Evolutionary conservation across 2,797 vertebrate species (phyloP).

Genomic region (Chrosomus eos): DNA sequence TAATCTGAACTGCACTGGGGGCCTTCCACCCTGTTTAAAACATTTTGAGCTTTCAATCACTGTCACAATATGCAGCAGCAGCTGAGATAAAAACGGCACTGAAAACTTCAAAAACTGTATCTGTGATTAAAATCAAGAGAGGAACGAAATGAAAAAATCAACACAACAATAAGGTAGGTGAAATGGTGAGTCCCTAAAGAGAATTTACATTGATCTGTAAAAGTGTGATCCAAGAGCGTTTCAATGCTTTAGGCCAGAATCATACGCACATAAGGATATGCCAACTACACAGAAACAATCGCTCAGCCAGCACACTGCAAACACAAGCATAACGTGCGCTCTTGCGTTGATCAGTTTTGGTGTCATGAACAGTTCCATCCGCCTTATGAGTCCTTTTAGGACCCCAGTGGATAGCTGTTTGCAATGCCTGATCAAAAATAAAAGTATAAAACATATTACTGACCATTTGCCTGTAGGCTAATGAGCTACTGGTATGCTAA

Average conservation of each 20-base stretch:
- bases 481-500: not conserved
- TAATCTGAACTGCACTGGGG: constrained; percentile 54
- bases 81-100: constrained; percentile 48
- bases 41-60: constrained; percentile 58
- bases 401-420: not conserved
- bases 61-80: constrained; percentile 37
- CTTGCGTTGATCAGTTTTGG: not conserved
- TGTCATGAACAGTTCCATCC: not conserved
- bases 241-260: not conserved
- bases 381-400: not conserved
- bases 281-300: not conserved
- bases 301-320: not conserved
- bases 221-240: not conserved
- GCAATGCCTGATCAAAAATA: not conserved
- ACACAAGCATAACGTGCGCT: not conserved
- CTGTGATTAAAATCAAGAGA: constrained; percentile 53
- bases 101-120: constrained; percentile 25
- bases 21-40: constrained; percentile 51
- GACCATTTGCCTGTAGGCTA: not conserved
- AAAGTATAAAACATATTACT: not conserved
- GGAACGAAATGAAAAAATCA: constrained; percentile 25
- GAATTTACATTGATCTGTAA: constrained; percentile 3
- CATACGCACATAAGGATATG: not conserved
- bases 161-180: not conserved
- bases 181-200: not conserved